Evolutionary conservation across 2,797 vertebrate species (phyloP), one percentile per base, ranked within the genome.

Genomic region (Botia almorhae): DNA sequence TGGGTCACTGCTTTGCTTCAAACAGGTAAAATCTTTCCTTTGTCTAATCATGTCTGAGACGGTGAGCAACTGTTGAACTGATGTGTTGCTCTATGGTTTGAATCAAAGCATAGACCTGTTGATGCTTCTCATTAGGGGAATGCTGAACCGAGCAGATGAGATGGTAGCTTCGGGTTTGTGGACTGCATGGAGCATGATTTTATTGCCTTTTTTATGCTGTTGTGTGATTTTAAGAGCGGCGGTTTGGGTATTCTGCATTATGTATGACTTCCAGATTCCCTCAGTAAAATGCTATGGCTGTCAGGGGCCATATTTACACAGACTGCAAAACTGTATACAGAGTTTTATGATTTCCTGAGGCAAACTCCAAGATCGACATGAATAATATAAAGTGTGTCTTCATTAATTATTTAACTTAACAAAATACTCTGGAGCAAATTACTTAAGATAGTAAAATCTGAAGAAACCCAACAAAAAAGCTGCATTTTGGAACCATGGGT

Each of bases 151-250:
- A 7, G 21, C 14, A 26, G 21, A 69, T 58, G 63, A 2, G 63
- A 65, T 65, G 65, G 53, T 10, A 58, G 33, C 7, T 23, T 16
- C 26, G 19, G 56, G 36, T 26, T 26, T 61, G 13, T 29, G 39
- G 39, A 29, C 39, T 78, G 76, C 76, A 78, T 78, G 76, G 11
- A 77, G 75, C 36, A 69, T 76, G 74, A 14, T 29, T 76, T 29
- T 7, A 56, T 75, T 19, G 50, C 14, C 21, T 19, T n/a, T 64
- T 64, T 26, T 63, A 33, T 16, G 26, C 26, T 29, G 26, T 63
- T 63, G 23, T 26, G 23, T 26, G 23, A 12, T 29, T 61, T 29
- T 26, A 13, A 21, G 13, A 61, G 23, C 23, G 16, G 23, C 13
- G 14, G 26, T 53, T 33, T 55, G 29, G 64, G 36, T 55, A 55